Percentiles rank a stretch among this genome's conserved stretches.
These are phyloP conservation scores for Torymus auratus DNA, from an alignment of 2,888 invertebrate genomes.

Conservation along the genomic window DNA sequence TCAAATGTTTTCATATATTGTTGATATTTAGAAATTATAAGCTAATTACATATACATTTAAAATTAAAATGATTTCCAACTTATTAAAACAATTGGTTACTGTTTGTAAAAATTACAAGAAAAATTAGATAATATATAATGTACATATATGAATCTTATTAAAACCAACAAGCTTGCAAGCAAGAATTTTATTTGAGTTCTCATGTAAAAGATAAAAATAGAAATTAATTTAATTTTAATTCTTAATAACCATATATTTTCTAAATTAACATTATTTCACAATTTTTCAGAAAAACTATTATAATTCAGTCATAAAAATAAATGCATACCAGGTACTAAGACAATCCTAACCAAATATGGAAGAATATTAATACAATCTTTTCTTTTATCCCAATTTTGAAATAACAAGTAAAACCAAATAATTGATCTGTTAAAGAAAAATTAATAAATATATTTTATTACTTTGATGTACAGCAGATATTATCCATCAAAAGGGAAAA, in stretches of 20 bases:
- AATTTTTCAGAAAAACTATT: too few species aligned
- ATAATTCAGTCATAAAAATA: too few species aligned
- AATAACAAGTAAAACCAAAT: background rate
- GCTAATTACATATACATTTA: background rate
- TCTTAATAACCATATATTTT: too few species aligned
- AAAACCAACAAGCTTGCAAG: background rate
- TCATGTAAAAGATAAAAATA: background rate
- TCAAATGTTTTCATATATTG: too few species aligned
- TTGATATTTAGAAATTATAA: too few species aligned
- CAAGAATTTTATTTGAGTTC: background rate
- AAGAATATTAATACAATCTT: background rate
- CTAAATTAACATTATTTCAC: too few species aligned
- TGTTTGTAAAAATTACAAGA: too few species aligned
- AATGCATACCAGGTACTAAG: background rate
- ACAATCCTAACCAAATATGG: constrained; percentile 40
- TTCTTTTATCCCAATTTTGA: background rate
- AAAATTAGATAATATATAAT: too few species aligned
- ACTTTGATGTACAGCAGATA: background rate
- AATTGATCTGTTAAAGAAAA: constrained; percentile 4
- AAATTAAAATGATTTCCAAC: background rate
- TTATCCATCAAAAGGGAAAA: constrained; percentile 25
- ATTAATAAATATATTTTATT: background rate
- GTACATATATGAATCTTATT: too few species aligned
- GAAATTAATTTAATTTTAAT: too few species aligned
- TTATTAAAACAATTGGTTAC: too few species aligned